Percentiles rank a stretch among this genome's conserved stretches.
phyloP scores from a whole-genome alignment of 2,888 invertebrate species.

The Anticlea derivata region DNA sequence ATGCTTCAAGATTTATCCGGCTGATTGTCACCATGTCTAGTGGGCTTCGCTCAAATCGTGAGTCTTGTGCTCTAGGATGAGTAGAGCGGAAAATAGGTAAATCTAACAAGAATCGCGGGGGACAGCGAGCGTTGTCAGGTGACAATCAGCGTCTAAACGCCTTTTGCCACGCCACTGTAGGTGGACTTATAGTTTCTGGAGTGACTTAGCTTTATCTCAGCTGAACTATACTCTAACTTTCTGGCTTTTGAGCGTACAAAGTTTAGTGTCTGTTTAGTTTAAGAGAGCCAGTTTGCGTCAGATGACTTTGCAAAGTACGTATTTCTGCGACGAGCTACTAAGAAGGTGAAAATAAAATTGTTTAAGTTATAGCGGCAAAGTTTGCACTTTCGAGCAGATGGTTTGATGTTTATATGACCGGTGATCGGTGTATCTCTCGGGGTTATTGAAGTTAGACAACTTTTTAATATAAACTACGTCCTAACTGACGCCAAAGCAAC shows the following conservation, averaged over 20 bases:
- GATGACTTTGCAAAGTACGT: slow-evolving; percentile 65
- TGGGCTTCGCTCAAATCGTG: too few relatives aligned
- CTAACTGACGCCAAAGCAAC: too few relatives aligned
- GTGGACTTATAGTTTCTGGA: neutral
- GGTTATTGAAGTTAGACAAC: too few relatives aligned
- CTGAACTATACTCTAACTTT: slow-evolving; percentile 43
- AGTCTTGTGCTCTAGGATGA: too few relatives aligned
- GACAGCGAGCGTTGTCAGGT: too few relatives aligned
- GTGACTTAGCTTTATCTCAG: slow-evolving; percentile 14
- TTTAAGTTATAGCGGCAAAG: slow-evolving; percentile 20
- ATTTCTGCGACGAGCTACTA: slow-evolving; percentile 46
- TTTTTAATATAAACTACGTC: too few relatives aligned
- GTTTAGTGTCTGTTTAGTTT: slow-evolving; percentile 70
- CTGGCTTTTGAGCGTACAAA: slow-evolving; percentile 47
- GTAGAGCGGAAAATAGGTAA: too few relatives aligned
- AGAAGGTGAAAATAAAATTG: slow-evolving; percentile 49
- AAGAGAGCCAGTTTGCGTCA: slow-evolving; percentile 64
- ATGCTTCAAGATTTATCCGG: too few relatives aligned
- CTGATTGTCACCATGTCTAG: too few relatives aligned
- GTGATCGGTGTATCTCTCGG: slow-evolving; percentile 8
- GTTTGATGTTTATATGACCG: slow-evolving; percentile 16
- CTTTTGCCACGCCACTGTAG: too few relatives aligned
- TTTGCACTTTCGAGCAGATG: slow-evolving; percentile 34
- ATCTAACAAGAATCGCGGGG: too few relatives aligned
- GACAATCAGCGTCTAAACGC: too few relatives aligned